These are phyloP conservation scores for Limnodromus scolopaceus DNA, from an alignment of 2,797 vertebrate genomes.

Conservation along the genomic window DNA sequence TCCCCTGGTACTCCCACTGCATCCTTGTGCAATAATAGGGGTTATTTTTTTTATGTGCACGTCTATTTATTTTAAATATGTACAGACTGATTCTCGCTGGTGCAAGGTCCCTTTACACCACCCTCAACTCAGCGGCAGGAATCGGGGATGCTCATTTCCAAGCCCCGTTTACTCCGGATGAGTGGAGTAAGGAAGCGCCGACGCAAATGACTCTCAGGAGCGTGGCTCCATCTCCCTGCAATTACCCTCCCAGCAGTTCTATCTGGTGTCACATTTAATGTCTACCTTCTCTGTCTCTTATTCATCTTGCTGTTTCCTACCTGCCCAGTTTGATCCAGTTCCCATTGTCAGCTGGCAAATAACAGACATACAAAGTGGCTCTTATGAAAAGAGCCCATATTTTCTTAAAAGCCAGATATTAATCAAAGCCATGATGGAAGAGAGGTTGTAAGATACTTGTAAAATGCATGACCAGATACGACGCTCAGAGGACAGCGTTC, in stretches of 20 bases:
- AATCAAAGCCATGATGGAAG: conserved; percentile 44
- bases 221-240: not conserved
- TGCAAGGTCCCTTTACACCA: not conserved
- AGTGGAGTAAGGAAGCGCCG: not conserved
- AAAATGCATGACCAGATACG: not conserved
- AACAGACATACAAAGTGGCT: not conserved
- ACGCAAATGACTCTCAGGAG: rapidly evolving
- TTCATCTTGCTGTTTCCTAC: not conserved
- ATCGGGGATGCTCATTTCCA: rapidly evolving
- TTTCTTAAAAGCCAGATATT: conserved; percentile 18
- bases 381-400: not conserved
- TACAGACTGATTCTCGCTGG: not conserved
- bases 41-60: conserved; percentile 56
- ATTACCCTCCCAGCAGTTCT: not conserved
- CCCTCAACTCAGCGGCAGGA: not conserved
- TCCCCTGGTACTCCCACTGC: conserved; percentile 28
- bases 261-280: conserved; percentile 3
- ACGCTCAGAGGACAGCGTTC: not conserved
- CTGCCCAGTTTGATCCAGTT: not conserved
- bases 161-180: not conserved
- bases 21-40: conserved; percentile 41
- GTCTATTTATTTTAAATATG: conserved; percentile 55
- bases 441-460: not conserved
- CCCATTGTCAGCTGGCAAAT: not conserved
- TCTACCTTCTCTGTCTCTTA: not conserved